Evolutionary conservation across 2,888 invertebrate species (phyloP).

Genomic region (Apamea anceps): DNA sequence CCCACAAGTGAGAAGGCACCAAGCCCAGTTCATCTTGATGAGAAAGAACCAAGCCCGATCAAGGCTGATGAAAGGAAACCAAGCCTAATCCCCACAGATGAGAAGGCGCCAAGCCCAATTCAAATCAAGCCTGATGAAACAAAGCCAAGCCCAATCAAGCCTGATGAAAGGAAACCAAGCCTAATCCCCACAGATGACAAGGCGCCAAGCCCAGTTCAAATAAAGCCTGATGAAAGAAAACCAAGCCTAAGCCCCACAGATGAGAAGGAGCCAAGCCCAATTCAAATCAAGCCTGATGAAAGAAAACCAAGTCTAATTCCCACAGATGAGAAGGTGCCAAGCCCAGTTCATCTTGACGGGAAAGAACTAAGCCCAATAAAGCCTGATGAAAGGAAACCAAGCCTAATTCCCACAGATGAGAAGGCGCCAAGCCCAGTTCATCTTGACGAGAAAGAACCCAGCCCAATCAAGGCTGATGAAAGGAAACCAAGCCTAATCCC

Average conservation of each 20-base stretch:
- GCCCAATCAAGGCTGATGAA: too few relatives aligned
- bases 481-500: too few relatives aligned
- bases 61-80: background rate
- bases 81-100: background rate
- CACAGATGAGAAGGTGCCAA: background rate
- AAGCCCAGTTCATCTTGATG: background rate
- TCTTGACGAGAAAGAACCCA: too few relatives aligned
- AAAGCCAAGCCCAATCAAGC: too few relatives aligned
- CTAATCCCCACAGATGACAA: background rate
- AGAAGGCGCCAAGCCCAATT: background rate
- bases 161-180: background rate
- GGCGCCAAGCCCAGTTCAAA: background rate
- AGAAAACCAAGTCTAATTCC: background rate
- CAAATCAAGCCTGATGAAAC: too few relatives aligned
- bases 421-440: background rate
- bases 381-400: background rate
- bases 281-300: background rate
- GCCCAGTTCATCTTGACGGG: background rate
- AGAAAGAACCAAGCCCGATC: background rate
- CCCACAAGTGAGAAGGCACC: background rate
- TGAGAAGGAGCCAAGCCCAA: background rate
- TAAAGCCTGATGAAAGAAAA: background rate
- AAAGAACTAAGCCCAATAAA: background rate
- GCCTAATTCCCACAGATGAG: background rate
- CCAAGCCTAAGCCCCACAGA: background rate